A percentile compares a stretch with the other conserved stretches of the same genome.
These are phyloP conservation scores for Sinonovacula constricta DNA, from an alignment of 1,140 invertebrate species.

Conservation along the genomic window DNA sequence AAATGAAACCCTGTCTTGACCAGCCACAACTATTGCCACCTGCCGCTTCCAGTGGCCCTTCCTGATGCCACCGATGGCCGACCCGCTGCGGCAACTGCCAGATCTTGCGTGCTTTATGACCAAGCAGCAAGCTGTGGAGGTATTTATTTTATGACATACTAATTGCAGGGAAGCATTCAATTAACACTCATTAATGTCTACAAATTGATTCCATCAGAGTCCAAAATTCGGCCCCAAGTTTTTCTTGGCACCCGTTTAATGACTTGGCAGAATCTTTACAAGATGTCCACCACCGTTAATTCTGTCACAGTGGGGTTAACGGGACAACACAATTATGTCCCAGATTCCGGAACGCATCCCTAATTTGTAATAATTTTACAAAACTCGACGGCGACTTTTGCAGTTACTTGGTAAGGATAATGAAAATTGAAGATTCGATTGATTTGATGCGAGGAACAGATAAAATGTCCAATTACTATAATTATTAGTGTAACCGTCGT, in stretches of 20 bases:
- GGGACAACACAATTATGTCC: constrained; percentile 27
- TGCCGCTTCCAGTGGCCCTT: background rate
- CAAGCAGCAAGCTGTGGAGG: background rate
- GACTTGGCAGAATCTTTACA: constrained; percentile 8
- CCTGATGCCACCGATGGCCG: background rate
- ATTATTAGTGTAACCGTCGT: constrained; percentile 13
- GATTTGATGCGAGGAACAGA: constrained; percentile 21
- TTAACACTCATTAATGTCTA: constrained; percentile 52
- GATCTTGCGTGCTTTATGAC: constrained; percentile 29
- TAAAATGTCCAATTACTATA: constrained; percentile 40
- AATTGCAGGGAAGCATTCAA: constrained; percentile 48
- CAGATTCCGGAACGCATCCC: constrained; percentile 2
- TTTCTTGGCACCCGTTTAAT: constrained; percentile 39
- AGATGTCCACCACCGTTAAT: constrained; percentile 1
- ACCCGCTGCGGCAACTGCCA: background rate
- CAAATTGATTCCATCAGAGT: constrained; percentile 38
- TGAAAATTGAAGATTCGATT: constrained; percentile 9
- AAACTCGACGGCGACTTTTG: constrained; percentile 12
- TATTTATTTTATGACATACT: constrained; percentile 42
- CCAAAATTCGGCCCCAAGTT: constrained; percentile 1
- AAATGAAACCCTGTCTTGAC: background rate
- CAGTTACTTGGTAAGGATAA: constrained; percentile 22
- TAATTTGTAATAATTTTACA: constrained; percentile 20
- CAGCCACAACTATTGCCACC: background rate
- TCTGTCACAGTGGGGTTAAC: constrained; percentile 27